Evolutionary conservation across 2,888 invertebrate species (phyloP), one percentile per base, ranked within the genome.

Genomic region (Notodonta dromedarius): DNA sequence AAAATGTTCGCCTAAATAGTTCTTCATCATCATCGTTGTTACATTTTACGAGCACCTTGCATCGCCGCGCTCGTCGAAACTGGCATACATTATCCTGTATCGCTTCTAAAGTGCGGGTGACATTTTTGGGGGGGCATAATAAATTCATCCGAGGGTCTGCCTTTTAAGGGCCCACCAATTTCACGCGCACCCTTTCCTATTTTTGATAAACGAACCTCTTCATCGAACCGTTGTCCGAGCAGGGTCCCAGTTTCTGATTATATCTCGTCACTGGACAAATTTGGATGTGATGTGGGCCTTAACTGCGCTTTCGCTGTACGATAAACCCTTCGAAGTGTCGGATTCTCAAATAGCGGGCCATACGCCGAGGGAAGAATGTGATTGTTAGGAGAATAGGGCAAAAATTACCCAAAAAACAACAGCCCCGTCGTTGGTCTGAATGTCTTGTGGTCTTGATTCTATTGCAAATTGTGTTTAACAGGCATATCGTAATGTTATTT

Each of bases 261-360:
- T 87, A 91, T 91, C 91, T 89, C 83, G 85, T 87, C 86, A 80
- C 77, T 76, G 84, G 89, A 91, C 91, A 90, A 90, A 91, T 91
- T 90, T 87, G 86, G 85, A 80, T 85, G 83, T 84, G 85, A 87
- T 84, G 80, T 80, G 75, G 84, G 74, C 73, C 70, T 68, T 80
- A 85, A 80, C 80, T 73, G 70, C 71, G 69, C 76, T 14, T 52
- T 70, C 71, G 75, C 74, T 56, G 63, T 66, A 62, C 63, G 80
- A 80, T 79, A 82, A 84, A 79, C 80, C 80, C 75, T 74, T 76
- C 73, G 73, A 53, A 55, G 55, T 55, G 55, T 40, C 42, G 56
- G 13, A 24, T 14, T 32, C 12, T 48, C 14, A n/a, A 11, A 68
- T 70, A 67, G 72, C 64, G 60, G 12, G 14, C 32, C 44, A 65